Evolutionary conservation across 92 coral and sea anemone genomes (phyloP).

Genomic region (Pocillopora grandis): DNA sequence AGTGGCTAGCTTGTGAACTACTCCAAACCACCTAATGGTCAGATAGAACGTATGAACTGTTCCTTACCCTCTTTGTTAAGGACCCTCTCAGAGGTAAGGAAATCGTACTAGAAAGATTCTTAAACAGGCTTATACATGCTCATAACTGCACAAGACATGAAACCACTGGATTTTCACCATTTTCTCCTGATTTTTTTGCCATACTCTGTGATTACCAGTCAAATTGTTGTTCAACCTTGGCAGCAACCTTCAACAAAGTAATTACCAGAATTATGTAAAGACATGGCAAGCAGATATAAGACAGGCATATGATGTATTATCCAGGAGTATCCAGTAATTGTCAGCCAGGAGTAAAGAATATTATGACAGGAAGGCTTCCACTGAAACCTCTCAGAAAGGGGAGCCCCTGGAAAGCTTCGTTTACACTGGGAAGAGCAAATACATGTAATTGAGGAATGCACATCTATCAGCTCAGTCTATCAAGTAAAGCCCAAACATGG

Average conservation of each 20-base stretch:
- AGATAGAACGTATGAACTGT: constrained; percentile 44
- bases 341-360: constrained; percentile 35
- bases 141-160: constrained; percentile 15
- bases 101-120: background rate
- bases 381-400: constrained; percentile 43
- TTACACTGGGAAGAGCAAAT: background rate
- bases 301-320: constrained; percentile 54
- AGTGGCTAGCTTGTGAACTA: constrained; percentile 16
- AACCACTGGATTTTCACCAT: constrained; percentile 33
- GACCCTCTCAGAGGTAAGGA: constrained; percentile 35
- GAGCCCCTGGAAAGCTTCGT: background rate
- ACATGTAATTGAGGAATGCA: constrained; percentile 29
- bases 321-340: constrained; percentile 2
- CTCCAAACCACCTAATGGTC: constrained; percentile 44
- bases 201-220: constrained; percentile 11
- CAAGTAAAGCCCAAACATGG: background rate
- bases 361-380: constrained; percentile 39
- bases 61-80: constrained; percentile 40
- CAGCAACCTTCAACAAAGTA: background rate
- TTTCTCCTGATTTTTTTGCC: constrained; percentile 7
- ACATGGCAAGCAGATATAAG: constrained; percentile 65
- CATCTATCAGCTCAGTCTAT: constrained; percentile 21
- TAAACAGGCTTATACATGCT: constrained; percentile 21
- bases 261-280: constrained; percentile 51
- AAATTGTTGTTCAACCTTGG: background rate